Percentiles rank a stretch among this genome's conserved stretches.
Evolutionary conservation across 1,140 invertebrate genomes (phyloP).

Genomic region (Drosophila sproati): DNA sequence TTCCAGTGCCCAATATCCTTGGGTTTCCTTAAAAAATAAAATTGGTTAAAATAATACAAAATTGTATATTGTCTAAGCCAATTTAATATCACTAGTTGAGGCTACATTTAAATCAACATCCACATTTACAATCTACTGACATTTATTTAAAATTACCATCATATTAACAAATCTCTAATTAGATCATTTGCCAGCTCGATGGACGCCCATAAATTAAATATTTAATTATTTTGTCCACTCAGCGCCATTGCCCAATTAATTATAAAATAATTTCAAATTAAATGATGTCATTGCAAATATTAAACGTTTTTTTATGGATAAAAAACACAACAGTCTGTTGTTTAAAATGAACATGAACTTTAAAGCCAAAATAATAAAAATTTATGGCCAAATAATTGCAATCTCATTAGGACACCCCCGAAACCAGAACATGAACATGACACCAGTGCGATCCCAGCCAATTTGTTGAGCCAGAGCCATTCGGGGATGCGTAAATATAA

Average conservation of each 20-base stretch:
- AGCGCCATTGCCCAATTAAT: slow-evolving; percentile 68
- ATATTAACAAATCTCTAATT: slow-evolving; percentile 46
- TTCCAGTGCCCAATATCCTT: no score
- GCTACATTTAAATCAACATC: not conserved
- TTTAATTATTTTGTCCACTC: slow-evolving; percentile 76
- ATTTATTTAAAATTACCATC: not conserved
- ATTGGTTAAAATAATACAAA: no score
- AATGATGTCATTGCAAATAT: slow-evolving; percentile 55
- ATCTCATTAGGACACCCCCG: slow-evolving; percentile 80
- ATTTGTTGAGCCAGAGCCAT: slow-evolving; percentile 48
- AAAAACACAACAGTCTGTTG: slow-evolving; percentile 14
- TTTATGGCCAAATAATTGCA: slow-evolving; percentile 84
- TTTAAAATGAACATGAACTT: slow-evolving; percentile 76
- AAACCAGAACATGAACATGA: slow-evolving; percentile 65
- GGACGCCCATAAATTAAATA: slow-evolving; percentile 61
- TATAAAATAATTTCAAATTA: slow-evolving; percentile 80
- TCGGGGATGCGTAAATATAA: slow-evolving; percentile 59
- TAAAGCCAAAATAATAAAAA: slow-evolving; percentile 81
- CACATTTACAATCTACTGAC: not conserved
- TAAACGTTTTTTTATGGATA: slow-evolving; percentile 46
- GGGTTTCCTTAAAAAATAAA: no score
- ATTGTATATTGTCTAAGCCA: not conserved
- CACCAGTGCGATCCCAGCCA: slow-evolving; percentile 50
- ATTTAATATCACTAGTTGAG: no score
- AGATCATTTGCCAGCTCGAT: slow-evolving; percentile 41